These are phyloP conservation scores for Caenorhabditis sp. DNA, from an alignment of 2,888 invertebrate species.

Conservation along the genomic window DNA sequence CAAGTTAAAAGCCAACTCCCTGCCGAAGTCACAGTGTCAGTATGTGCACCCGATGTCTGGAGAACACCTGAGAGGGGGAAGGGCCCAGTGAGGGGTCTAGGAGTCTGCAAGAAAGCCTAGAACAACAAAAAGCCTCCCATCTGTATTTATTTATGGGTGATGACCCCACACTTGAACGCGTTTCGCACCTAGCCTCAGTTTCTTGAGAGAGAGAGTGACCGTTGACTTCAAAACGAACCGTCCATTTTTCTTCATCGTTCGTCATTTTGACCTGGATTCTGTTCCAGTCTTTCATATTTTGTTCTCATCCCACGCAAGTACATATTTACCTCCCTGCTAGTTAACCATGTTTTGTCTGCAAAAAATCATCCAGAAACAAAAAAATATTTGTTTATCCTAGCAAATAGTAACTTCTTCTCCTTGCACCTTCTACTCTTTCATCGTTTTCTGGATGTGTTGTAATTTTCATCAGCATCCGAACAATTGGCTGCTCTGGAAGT, in stretches of 20 bases:
- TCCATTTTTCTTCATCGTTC: background rate
- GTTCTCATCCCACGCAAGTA: constrained; percentile 13
- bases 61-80: background rate
- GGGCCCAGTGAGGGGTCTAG: background rate
- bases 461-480: constrained; percentile 44
- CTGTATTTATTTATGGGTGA: constrained; percentile 26
- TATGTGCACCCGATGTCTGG: constrained; percentile 25
- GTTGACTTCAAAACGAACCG: background rate
- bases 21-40: constrained; percentile 15
- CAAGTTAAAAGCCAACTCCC: constrained; percentile 49
- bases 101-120: no score
- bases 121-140: background rate
- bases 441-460: constrained; percentile 37
- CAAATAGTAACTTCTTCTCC: constrained; percentile 19
- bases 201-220: background rate
- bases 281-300: background rate
- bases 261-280: background rate
- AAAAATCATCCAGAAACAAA: constrained; percentile 15
- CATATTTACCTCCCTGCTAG: constrained; percentile 11
- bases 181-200: constrained; percentile 35
- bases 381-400: constrained; percentile 1
- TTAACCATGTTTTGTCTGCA: constrained; percentile 16
- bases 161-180: constrained; percentile 36
- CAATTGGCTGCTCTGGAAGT: constrained; percentile 25
- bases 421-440: background rate